phyloP scores from a whole-genome alignment of 35 echinoderm and acorn worm genomes.

The Apostichopus californicus region DNA sequence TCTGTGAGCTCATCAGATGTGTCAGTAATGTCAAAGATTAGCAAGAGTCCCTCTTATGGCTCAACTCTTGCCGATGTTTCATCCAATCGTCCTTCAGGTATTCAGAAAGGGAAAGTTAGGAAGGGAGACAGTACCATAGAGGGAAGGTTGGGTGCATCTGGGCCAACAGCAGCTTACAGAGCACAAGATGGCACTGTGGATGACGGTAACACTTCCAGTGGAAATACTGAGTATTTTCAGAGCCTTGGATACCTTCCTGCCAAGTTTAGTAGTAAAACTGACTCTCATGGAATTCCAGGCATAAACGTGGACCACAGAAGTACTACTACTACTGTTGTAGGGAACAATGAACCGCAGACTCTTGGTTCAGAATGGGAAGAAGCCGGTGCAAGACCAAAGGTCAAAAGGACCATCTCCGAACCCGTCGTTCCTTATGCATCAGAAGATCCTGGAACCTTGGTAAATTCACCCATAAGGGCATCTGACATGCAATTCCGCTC shows the following conservation, averaged over 20 bases:
- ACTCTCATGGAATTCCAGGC: too few species aligned
- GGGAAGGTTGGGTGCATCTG: neutral
- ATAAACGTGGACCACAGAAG: neutral
- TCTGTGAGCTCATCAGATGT: neutral
- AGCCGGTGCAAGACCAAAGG: constrained; percentile 32
- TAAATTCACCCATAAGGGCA: neutral
- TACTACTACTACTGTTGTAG: neutral
- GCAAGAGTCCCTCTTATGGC: neutral
- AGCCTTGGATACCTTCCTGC: neutral
- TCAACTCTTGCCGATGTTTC: neutral
- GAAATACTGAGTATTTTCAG: neutral
- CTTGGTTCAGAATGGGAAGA: constrained; percentile 15
- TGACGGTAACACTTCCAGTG: too few species aligned
- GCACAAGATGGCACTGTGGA: neutral
- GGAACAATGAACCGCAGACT: neutral
- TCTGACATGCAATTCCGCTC: neutral
- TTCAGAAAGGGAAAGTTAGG: neutral
- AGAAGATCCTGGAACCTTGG: neutral
- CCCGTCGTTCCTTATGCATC: neutral
- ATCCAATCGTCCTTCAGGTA: neutral
- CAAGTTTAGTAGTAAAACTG: too few species aligned
- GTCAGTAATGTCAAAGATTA: neutral
- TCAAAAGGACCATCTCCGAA: constrained; percentile 29
- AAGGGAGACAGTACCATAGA: neutral
- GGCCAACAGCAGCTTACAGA: neutral